Evolutionary conservation across 2,113 vertebrate species (phyloP).

Genomic region (Chascanopsetta lugubris): DNA sequence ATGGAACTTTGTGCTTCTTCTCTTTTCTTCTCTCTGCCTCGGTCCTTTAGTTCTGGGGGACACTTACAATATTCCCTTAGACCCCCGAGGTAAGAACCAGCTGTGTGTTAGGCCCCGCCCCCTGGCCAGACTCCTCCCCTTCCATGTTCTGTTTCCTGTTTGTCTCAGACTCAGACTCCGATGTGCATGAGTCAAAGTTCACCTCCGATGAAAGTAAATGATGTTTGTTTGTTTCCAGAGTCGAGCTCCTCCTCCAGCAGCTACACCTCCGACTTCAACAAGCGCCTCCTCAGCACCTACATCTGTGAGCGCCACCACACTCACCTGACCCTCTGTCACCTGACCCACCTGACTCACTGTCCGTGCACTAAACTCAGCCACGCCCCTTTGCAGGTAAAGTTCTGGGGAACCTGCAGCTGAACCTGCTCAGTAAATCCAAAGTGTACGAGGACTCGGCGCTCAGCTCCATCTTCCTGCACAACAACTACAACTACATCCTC

Average conservation of each 20-base stretch:
- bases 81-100: conserved; percentile 96
- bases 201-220: too few species aligned
- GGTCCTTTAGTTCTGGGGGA: conserved; percentile 96
- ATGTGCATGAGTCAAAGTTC: not conserved
- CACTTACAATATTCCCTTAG: conserved; percentile 99
- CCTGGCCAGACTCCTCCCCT: too few species aligned
- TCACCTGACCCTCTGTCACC: conserved; percentile 44
- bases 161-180: not conserved
- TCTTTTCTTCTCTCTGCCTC: conserved; percentile 79
- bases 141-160: conserved; percentile 2
- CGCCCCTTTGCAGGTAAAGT: conserved; percentile 88
- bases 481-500: conserved; percentile 99
- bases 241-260: conserved; percentile 90
- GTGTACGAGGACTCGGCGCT: conserved; percentile 95
- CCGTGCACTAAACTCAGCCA: not conserved
- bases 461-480: conserved; percentile 95
- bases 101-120: conserved; percentile 20
- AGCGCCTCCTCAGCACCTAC: conserved; percentile 92
- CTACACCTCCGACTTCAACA: conserved; percentile 95
- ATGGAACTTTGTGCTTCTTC: conserved; percentile 88
- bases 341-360: not conserved
- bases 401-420: conserved; percentile 95
- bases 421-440: conserved; percentile 96
- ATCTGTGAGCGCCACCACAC: too few species aligned
- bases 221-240: conserved; percentile 81